Evolutionary conservation across 2,797 vertebrate genomes (phyloP).

Genomic region (Bufotes viridis): DNA sequence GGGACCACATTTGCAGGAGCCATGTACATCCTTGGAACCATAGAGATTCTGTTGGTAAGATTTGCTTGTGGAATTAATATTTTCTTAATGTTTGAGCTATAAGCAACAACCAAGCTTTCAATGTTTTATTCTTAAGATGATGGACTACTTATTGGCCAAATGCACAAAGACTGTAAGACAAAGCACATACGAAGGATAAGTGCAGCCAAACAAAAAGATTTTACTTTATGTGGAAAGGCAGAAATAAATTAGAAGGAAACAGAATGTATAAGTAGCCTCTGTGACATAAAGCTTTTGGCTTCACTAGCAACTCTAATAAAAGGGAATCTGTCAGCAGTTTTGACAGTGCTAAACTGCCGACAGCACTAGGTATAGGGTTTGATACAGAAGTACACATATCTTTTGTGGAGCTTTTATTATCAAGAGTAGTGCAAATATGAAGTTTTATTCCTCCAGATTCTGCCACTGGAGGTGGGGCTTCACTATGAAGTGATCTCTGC

Average conservation of each 20-base stretch:
- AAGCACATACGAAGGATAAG: background rate
- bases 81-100: background rate
- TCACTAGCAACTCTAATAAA: too few relatives aligned
- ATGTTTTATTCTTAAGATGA: background rate
- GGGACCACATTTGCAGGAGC: conserved; percentile 96
- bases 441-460: too few relatives aligned
- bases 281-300: background rate
- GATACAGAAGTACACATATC: too few relatives aligned
- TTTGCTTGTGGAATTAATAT: background rate
- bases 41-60: conserved; percentile 93
- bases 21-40: conserved; percentile 99
- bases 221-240: background rate
- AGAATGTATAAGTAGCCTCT: background rate
- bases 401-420: too few relatives aligned
- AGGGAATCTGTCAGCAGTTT: too few relatives aligned
- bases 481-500: too few relatives aligned
- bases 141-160: background rate
- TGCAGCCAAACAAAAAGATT: background rate
- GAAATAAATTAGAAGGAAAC: background rate
- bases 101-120: background rate
- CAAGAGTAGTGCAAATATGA: too few relatives aligned
- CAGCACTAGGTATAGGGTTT: too few relatives aligned
- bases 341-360: too few relatives aligned
- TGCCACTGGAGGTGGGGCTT: too few relatives aligned
- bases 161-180: background rate